Percentiles rank a stretch among this genome's conserved stretches.
These are phyloP conservation scores for Corythucha ciliata DNA, from an alignment of 2,888 invertebrate species.

Conservation along the genomic window DNA sequence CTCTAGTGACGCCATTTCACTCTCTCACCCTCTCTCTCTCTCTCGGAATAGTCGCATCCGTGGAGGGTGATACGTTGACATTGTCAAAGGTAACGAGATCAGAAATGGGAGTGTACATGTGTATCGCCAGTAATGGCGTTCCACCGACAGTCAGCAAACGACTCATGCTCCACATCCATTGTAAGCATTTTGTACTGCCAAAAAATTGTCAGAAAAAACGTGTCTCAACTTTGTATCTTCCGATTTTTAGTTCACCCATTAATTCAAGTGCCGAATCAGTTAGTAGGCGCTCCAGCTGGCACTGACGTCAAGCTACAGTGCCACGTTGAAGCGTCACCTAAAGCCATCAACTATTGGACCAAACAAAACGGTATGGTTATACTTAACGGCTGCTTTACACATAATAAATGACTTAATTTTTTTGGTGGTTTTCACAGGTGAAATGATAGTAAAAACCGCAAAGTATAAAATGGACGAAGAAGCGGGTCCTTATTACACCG, in stretches of 20 bases:
- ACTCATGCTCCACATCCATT: conserved; percentile 83
- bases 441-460: conserved; percentile 82
- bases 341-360: conserved; percentile 91
- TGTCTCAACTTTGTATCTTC: conserved; percentile 6
- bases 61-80: conserved; percentile 70
- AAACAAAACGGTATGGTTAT: conserved; percentile 66
- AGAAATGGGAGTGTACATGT: conserved; percentile 81
- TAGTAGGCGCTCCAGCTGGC: conserved; percentile 78
- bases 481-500: conserved; percentile 63
- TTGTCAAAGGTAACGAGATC: conserved; percentile 78
- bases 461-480: conserved; percentile 76
- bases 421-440: conserved; percentile 49
- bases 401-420: not conserved
- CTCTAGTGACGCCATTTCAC: too few species aligned
- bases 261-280: conserved; percentile 87
- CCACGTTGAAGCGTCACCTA: conserved; percentile 84
- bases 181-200: conserved; percentile 52
- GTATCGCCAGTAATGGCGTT: conserved; percentile 80
- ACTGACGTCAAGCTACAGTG: conserved; percentile 77
- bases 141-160: conserved; percentile 83
- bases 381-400: not conserved
- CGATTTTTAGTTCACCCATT: conserved; percentile 70
- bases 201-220: not conserved
- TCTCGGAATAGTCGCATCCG: conserved; percentile 59
- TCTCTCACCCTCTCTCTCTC: too few species aligned